phyloP scores from a whole-genome alignment of 2,113 vertebrate genomes.

The Pristiophorus japonicus region DNA sequence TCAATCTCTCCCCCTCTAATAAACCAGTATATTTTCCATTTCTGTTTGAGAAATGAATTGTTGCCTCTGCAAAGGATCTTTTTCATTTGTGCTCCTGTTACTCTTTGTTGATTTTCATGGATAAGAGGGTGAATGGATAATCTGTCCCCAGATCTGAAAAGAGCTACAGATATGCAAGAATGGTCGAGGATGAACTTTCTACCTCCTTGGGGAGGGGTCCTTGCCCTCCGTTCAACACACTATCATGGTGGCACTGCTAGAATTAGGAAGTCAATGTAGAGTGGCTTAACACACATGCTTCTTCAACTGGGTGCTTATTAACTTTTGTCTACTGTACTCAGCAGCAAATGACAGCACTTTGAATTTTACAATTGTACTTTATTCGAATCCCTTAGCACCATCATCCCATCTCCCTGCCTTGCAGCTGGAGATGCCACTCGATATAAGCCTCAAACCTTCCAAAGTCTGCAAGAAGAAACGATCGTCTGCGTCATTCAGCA shows the following conservation, averaged over 20 bases:
- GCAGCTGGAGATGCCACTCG: slow-evolving; percentile 53
- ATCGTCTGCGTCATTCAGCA: slow-evolving; percentile 54
- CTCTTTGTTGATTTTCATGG: not conserved
- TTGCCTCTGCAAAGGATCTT: not conserved
- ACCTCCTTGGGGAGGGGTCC: not conserved
- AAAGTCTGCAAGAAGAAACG: slow-evolving; percentile 56
- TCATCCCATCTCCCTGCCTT: slow-evolving; percentile 52
- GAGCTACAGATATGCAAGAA: not conserved
- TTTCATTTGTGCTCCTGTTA: not conserved
- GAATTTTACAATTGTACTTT: not conserved
- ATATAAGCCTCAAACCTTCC: slow-evolving; percentile 52
- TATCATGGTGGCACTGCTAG: not conserved
- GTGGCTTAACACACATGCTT: not conserved
- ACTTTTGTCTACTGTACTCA: not conserved
- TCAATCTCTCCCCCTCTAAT: not conserved
- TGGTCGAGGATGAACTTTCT: not conserved
- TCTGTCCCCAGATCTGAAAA: not conserved
- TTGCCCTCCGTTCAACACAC: not conserved
- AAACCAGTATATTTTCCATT: not conserved
- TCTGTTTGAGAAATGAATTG: not conserved
- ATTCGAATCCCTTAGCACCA: slow-evolving; percentile 43
- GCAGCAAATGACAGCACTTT: not conserved
- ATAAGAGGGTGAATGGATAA: not conserved
- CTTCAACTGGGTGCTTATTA: not conserved
- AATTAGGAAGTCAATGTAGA: not conserved